These are phyloP conservation scores for Argya squamiceps DNA, from an alignment of 2,797 vertebrate species.

Conservation along the genomic window DNA sequence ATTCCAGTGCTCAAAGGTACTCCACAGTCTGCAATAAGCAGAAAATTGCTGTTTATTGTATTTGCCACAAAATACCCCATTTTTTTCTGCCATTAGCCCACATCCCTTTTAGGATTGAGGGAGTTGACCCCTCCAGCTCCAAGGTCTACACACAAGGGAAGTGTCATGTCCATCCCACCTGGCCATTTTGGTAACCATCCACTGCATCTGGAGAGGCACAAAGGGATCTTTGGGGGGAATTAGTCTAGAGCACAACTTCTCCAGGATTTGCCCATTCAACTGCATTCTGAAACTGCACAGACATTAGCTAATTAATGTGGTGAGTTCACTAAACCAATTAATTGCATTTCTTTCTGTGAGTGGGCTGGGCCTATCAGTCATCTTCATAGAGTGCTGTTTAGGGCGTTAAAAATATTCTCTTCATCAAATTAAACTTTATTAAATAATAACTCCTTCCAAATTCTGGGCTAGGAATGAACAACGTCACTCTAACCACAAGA, in stretches of 20 bases:
- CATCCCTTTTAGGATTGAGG: not conserved
- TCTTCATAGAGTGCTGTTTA: slow-evolving; percentile 61
- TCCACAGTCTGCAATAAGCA: fast-evolving
- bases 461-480: slow-evolving; percentile 53
- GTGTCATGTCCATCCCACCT: fast-evolving
- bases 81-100: not conserved
- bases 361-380: slow-evolving; percentile 61
- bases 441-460: slow-evolving; percentile 67
- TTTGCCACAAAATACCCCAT: not conserved
- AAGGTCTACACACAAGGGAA: not conserved
- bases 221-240: not conserved
- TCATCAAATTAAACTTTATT: slow-evolving; percentile 70
- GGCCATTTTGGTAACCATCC: not conserved
- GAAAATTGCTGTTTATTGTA: not conserved
- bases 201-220: not conserved
- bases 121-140: not conserved
- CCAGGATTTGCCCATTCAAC: slow-evolving; percentile 11
- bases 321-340: slow-evolving; percentile 63
- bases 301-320: slow-evolving; percentile 67
- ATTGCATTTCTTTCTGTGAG: slow-evolving; percentile 64
- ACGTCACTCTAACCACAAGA: slow-evolving; percentile 63
- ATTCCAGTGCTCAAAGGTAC: not conserved
- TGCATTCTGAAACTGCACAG: slow-evolving; percentile 43
- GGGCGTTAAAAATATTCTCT: slow-evolving; percentile 68
- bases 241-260: not conserved